Evolutionary conservation across 1,140 invertebrate genomes (phyloP).

Genomic region (Sitophilus oryzae): DNA sequence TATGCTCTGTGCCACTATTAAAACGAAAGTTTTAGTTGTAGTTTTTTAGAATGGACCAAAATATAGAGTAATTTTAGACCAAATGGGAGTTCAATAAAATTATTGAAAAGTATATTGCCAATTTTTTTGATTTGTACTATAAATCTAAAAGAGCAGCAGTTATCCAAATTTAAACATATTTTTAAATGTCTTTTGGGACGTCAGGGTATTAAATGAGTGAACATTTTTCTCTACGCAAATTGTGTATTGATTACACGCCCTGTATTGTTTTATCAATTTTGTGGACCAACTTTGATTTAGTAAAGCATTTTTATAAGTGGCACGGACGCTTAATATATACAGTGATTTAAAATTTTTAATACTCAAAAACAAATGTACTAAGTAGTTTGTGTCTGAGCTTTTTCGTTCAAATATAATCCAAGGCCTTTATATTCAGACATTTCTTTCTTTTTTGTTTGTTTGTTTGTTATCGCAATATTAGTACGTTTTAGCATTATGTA

Average conservation of each 20-base stretch:
- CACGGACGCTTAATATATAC: neutral
- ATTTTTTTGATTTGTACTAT: no score
- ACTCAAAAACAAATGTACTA: slow-evolving; percentile 4
- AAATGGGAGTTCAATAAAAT: neutral
- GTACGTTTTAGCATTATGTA: neutral
- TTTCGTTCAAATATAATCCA: slow-evolving; percentile 8
- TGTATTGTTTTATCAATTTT: slow-evolving; percentile 4
- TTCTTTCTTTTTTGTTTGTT: neutral
- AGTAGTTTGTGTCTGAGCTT: slow-evolving; percentile 4
- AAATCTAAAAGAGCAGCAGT: no score
- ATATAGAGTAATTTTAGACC: slow-evolving; percentile 1
- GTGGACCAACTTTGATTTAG: slow-evolving; percentile 14
- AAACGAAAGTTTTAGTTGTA: slow-evolving; percentile 4
- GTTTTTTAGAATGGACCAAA: slow-evolving; percentile 7
- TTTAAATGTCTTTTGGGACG: no score
- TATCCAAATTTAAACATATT: no score
- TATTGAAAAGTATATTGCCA: no score
- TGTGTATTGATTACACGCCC: no score
- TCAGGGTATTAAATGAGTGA: neutral
- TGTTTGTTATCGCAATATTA: neutral
- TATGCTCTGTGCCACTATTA: neutral
- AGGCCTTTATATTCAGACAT: neutral
- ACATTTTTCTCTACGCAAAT: no score
- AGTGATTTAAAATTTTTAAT: neutral
- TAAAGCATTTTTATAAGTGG: neutral